Evolutionary conservation across 2,888 invertebrate species (phyloP).

Genomic region (Lacanobia wlatinum): DNA sequence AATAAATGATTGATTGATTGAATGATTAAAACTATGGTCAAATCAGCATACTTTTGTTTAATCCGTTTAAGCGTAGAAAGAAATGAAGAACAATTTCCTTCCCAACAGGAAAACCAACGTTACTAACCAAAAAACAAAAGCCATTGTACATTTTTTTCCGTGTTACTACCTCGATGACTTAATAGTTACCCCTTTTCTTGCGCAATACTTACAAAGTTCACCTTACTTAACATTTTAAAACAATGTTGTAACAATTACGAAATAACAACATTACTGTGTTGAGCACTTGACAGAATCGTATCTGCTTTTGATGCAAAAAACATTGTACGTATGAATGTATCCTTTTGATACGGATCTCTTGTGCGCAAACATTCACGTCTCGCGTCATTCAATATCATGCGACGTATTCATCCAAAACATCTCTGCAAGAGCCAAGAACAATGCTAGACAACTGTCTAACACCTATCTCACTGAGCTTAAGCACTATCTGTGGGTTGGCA

Average conservation of each 20-base stretch:
- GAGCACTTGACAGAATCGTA: constrained; percentile 55
- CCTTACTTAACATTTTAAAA: constrained; percentile 28
- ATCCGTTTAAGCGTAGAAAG: background rate
- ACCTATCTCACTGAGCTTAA: constrained; percentile 69
- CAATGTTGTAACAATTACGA: constrained; percentile 35
- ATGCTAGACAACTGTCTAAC: constrained; percentile 75
- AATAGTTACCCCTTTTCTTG: constrained; percentile 17
- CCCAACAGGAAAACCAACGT: constrained; percentile 10
- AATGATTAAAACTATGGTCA: background rate
- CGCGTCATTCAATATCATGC: constrained; percentile 65
- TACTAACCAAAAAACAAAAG: constrained; percentile 4
- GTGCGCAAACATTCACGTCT: constrained; percentile 63
- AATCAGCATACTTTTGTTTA: background rate
- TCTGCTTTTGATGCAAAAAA: constrained; percentile 53
- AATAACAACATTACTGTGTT: constrained; percentile 37
- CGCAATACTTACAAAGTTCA: constrained; percentile 35
- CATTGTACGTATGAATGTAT: constrained; percentile 35
- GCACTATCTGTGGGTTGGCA: constrained; percentile 47
- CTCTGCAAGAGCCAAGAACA: constrained; percentile 67
- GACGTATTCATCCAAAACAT: constrained; percentile 73
- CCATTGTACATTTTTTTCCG: background rate
- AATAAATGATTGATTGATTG: too few relatives aligned
- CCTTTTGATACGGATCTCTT: constrained; percentile 63
- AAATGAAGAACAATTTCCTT: background rate
- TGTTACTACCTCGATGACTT: constrained; percentile 33